Evolutionary conservation across 2,113 vertebrate species (phyloP).

Genomic region (Struthidea cinerea): DNA sequence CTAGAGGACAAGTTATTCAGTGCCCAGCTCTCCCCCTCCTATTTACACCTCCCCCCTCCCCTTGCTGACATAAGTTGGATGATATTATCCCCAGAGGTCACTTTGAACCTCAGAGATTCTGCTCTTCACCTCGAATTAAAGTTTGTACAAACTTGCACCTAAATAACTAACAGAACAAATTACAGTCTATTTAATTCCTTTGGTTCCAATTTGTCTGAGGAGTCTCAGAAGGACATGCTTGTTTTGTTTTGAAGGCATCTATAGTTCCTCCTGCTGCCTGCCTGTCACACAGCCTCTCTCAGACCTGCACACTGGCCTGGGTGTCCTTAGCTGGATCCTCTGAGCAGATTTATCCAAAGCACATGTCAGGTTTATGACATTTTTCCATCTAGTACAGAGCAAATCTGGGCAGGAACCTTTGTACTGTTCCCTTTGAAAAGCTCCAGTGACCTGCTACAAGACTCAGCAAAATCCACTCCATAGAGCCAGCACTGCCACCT

Average conservation of each 20-base stretch:
- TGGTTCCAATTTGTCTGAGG: neutral
- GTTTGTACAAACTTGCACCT: neutral
- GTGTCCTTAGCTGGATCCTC: neutral
- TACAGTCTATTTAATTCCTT: neutral
- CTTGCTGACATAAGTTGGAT: neutral
- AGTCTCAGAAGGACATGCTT: neutral
- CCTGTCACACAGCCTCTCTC: neutral
- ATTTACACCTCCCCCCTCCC: neutral
- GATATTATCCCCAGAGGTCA: neutral
- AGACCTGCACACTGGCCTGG: neutral
- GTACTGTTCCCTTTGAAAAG: neutral
- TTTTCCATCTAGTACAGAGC: neutral
- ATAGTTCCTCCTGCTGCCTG: neutral
- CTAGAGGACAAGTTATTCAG: neutral
- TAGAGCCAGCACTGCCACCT: neutral
- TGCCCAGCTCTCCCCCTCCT: neutral
- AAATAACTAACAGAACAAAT: slow-evolving; percentile 3
- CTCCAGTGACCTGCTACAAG: neutral
- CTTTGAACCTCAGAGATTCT: neutral
- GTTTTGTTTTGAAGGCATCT: neutral
- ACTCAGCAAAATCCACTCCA: neutral
- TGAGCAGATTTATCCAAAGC: neutral
- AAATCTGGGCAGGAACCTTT: slow-evolving; percentile 7
- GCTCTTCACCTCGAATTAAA: neutral
- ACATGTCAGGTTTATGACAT: neutral